Conservation (phyloP, 2,888 invertebrate genomes). For the Chrysolina oricalcia region DNA sequence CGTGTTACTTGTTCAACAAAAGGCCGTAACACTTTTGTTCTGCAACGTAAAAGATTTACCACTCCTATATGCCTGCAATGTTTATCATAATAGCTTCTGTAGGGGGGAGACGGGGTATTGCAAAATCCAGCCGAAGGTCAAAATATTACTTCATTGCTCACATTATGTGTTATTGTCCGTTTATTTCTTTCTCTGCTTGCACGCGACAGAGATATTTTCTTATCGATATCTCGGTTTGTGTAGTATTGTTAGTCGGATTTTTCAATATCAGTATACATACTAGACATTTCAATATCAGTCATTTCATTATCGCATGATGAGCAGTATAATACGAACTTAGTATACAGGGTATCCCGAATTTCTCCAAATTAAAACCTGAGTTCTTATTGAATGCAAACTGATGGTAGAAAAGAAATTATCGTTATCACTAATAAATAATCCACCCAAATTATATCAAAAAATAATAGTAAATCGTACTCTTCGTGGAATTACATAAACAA, state of each 20-base stretch:
- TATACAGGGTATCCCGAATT: no score
- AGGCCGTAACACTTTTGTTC: not conserved
- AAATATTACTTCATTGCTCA: slow-evolving; percentile 9
- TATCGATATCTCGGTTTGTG: not conserved
- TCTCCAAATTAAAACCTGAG: no score
- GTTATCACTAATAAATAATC: no score
- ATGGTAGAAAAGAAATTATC: no score
- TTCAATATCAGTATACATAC: no score
- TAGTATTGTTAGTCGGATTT: not conserved
- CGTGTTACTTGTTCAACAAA: not conserved
- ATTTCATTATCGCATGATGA: no score
- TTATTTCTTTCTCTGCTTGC: not conserved
- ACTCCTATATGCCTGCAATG: slow-evolving; percentile 10
- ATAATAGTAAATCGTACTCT: no score
- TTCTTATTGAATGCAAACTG: no score
- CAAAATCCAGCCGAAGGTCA: slow-evolving; percentile 8
- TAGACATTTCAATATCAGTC: no score
- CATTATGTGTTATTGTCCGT: slow-evolving; percentile 6
- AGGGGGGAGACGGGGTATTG: not conserved
- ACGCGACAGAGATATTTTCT: not conserved
- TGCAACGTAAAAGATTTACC: slow-evolving; percentile 6
- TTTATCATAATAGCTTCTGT: slow-evolving; percentile 14
- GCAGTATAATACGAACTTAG: no score
- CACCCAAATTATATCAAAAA: no score
- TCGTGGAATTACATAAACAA: no score